Evolutionary conservation across 2,113 vertebrate species (phyloP).

Genomic region (Gavia stellata): DNA sequence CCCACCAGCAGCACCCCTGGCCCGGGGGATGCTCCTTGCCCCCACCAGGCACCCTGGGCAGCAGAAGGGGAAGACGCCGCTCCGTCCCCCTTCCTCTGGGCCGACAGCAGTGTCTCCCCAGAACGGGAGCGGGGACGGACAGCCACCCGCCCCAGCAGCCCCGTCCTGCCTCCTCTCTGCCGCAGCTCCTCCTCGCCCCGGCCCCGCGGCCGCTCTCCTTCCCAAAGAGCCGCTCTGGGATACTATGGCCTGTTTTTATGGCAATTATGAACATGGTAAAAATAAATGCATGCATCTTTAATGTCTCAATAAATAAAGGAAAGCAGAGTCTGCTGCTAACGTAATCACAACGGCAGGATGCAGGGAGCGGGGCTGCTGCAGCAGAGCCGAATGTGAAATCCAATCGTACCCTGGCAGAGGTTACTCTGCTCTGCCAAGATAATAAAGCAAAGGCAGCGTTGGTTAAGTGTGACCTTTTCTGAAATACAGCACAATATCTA

Average conservation of each 20-base stretch:
- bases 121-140: background rate
- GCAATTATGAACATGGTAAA: conserved; percentile 58
- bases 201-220: background rate
- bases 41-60: background rate
- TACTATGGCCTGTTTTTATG: conserved; percentile 2
- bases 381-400: background rate
- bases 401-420: conserved; percentile 29
- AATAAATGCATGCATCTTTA: conserved; percentile 66
- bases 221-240: background rate
- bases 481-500: conserved; percentile 61
- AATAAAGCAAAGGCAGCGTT: conserved; percentile 51
- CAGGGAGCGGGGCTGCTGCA: conserved; percentile 7
- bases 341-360: conserved; percentile 50
- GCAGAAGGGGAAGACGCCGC: background rate
- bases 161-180: background rate
- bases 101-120: background rate
- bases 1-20: background rate
- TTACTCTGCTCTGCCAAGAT: conserved; percentile 43
- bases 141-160: background rate
- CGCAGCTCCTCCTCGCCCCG: background rate
- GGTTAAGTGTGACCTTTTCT: conserved; percentile 61
- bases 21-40: background rate
- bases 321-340: conserved; percentile 40
- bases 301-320: conserved; percentile 61
- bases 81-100: background rate